Percentiles rank a stretch among this genome's conserved stretches.
phyloP scores from a whole-genome alignment of 92 coral and sea anemone genomes.

The Meandrina meandrites region DNA sequence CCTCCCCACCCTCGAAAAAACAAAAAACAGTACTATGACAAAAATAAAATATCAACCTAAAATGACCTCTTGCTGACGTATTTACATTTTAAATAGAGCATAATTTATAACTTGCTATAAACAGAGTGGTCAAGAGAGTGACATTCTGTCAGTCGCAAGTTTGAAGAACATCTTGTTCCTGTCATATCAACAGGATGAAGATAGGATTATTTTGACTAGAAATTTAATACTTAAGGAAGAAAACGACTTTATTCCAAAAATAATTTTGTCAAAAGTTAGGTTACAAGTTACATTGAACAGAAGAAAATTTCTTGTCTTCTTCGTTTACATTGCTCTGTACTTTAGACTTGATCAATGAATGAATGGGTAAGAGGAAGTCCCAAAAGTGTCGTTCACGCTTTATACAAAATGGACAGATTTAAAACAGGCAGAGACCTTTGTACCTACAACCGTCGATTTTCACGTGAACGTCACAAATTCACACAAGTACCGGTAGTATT shows the following conservation, averaged over 20 bases:
- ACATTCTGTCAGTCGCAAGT: neutral
- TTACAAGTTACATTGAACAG: neutral
- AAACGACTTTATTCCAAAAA: neutral
- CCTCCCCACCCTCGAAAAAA: neutral
- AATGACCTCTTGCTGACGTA: neutral
- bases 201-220: neutral
- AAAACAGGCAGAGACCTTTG: neutral
- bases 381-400: neutral
- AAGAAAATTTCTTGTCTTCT: neutral
- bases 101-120: too few species aligned
- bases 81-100: neutral
- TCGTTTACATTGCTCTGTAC: neutral
- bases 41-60: neutral
- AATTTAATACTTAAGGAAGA: neutral
- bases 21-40: neutral
- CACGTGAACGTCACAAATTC: slow-evolving; percentile 14
- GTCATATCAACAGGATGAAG: neutral
- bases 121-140: neutral
- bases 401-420: neutral
- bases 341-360: neutral
- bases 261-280: neutral
- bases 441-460: neutral
- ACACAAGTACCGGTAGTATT: neutral
- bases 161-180: neutral
- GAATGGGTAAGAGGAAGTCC: neutral